phyloP scores from a whole-genome alignment of 2,797 vertebrate genomes.

The Gambelia wislizenii region DNA sequence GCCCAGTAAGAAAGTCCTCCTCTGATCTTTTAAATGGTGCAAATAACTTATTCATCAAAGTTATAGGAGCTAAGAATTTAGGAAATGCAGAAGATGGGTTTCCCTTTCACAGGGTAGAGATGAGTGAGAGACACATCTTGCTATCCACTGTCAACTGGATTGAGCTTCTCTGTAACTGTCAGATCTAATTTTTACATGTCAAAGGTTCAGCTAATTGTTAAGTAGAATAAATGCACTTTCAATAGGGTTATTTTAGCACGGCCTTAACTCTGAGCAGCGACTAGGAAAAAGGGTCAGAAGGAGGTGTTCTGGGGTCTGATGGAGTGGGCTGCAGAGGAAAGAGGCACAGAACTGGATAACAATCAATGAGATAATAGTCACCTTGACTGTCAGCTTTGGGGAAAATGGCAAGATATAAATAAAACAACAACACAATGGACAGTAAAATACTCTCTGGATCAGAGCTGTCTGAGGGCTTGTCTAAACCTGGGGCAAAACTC shows the following conservation, averaged over 20 bases:
- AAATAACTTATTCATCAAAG: slow-evolving; percentile 42
- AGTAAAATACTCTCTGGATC: not conserved
- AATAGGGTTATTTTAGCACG: not conserved
- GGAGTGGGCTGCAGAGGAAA: not conserved
- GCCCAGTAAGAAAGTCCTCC: slow-evolving; percentile 59
- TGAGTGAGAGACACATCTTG: not conserved
- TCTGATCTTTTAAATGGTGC: slow-evolving; percentile 67
- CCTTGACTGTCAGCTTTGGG: too few relatives aligned
- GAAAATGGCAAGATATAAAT: too few relatives aligned
- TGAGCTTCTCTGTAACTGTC: not conserved
- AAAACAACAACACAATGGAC: too few relatives aligned
- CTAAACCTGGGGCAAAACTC: too few relatives aligned
- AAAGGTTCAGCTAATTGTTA: not conserved
- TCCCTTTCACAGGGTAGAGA: not conserved
- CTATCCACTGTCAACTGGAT: not conserved
- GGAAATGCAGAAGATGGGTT: not conserved
- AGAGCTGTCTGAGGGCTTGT: not conserved
- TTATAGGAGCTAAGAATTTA: slow-evolving; percentile 13
- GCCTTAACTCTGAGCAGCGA: not conserved
- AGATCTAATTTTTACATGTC: not conserved
- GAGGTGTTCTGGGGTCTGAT: not conserved
- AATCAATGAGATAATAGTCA: too few relatives aligned
- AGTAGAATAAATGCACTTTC: not conserved
- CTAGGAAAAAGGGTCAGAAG: not conserved
- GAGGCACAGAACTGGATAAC: not conserved